Percentiles rank a stretch among this genome's conserved stretches.
Conservation (phyloP, 1,140 invertebrate species). For the Neuroterus valhalla region DNA sequence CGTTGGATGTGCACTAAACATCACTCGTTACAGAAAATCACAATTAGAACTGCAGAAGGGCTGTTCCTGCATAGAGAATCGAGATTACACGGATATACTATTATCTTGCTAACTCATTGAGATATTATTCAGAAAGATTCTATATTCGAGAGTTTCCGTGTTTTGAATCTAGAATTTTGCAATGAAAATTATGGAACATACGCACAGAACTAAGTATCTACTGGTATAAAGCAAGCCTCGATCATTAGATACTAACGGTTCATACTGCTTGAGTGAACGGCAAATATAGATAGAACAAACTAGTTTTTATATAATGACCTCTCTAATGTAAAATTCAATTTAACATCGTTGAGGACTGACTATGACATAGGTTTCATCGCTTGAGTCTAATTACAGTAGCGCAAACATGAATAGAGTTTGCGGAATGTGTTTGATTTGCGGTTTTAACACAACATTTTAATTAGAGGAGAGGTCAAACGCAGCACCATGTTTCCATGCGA, state of each 20-base stretch:
- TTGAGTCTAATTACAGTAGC: slow-evolving; percentile 19
- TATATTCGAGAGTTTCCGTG: not conserved
- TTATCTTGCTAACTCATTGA: not conserved
- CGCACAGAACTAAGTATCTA: too few relatives aligned
- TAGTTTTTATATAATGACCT: not conserved
- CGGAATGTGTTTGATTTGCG: slow-evolving; percentile 25
- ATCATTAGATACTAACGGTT: too few relatives aligned
- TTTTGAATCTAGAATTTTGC: not conserved
- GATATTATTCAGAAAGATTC: not conserved
- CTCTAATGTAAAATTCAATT: slow-evolving; percentile 25
- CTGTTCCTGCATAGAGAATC: too few relatives aligned
- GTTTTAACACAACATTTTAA: slow-evolving; percentile 29
- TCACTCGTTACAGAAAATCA: slow-evolving; percentile 3
- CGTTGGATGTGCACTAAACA: not conserved
- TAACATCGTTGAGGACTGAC: slow-evolving; percentile 10
- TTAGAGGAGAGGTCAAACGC: slow-evolving; percentile 21
- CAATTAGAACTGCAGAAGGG: slow-evolving; percentile 12
- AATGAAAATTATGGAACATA: not conserved
- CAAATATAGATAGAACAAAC: slow-evolving; percentile 15
- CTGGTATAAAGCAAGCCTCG: too few relatives aligned
- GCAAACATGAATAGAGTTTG: slow-evolving; percentile 19
- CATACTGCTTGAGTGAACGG: not conserved
- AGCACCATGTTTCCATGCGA: slow-evolving; percentile 12
- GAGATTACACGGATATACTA: not conserved
- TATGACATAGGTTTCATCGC: slow-evolving; percentile 12